Base-by-base conservation (phyloP, 1,140 invertebrate genomes). In the Leptoteleia sp. region DNA sequence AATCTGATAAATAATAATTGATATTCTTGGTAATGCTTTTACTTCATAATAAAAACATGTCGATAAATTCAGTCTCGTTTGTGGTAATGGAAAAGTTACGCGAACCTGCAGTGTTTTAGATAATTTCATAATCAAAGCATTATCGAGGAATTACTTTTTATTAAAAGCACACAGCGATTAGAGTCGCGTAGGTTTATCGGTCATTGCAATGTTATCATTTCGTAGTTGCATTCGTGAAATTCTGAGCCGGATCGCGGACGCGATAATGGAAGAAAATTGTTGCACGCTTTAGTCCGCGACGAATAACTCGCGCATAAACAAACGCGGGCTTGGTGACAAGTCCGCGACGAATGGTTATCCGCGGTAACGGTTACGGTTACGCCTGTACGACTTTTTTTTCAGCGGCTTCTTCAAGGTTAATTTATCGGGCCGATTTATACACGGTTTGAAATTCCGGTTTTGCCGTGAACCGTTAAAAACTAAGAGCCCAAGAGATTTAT, bases 291-390 rank as follows among this genome's bases (percentile, higher is more conserved):
- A 25, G 6, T 3, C 6, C 6, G 6, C 22, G 22, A 11, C 22
- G 11, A 43, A 22, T 33, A 12, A n/a, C 22, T 1, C 4, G 9
- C 4, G 11, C 48, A 33, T 12, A 38, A 45, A n/a, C 31, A 22
- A 48, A 38, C 11, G 29, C 9, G 3, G 6, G 25, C 25, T 22
- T 27, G 7, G 19, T 11, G 45, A 52, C 47, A 52, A 42, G 22
- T 4, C 13, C 16, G 42, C 12, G 22, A 52, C 25, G 40, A 59
- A 19, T 42, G 16, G 35, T 50, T 52, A 52, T 40, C 37, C 12
- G 12, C 33, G n/a, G 1, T 65, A 65, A 65, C 61, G 47, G 61
- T 62, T 62, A 57, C 47, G 61, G 61, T 55, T 68, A 68, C 64
- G 64, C 42, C 50, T 38, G 50, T 55, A 42, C 42, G 17, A 35